Percentiles rank a stretch among this genome's conserved stretches.
phyloP scores from a whole-genome alignment of 2,797 vertebrate species.

The Schizopygopsis pylzovi region DNA sequence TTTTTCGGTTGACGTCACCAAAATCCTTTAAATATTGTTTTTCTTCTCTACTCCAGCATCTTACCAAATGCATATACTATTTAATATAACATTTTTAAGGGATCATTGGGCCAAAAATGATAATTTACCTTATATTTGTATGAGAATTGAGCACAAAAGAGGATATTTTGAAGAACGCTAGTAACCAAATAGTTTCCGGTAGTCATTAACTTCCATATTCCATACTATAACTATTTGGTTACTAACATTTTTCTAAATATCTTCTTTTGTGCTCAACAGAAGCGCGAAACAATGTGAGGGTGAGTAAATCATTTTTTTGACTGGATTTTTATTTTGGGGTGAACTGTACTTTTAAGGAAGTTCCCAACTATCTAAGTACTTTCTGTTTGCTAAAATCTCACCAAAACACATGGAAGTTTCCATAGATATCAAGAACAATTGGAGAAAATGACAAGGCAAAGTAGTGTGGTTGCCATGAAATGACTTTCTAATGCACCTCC shows the following conservation, averaged over 20 bases:
- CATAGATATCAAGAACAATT: neutral
- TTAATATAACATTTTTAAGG: too few species aligned
- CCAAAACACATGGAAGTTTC: neutral
- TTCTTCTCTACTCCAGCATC: too few species aligned
- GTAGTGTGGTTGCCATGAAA: slow-evolving; percentile 12
- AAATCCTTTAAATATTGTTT: too few species aligned
- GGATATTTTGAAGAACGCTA: too few species aligned
- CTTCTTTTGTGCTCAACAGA: neutral
- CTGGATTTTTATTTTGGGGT: neutral
- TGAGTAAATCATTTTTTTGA: too few species aligned
- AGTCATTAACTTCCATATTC: too few species aligned
- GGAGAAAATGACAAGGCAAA: neutral
- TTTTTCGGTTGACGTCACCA: neutral
- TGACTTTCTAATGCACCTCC: neutral
- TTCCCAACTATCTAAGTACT: neutral
- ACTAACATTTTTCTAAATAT: neutral
- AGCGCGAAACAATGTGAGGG: neutral
- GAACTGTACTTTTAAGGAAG: neutral
- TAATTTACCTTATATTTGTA: too few species aligned
- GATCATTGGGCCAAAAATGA: too few species aligned
- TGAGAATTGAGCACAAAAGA: too few species aligned
- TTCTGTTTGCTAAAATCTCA: neutral
- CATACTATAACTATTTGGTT: too few species aligned
- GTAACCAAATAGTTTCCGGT: too few species aligned
- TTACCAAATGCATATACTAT: neutral